Conservation (phyloP, 2,888 invertebrate species). For the Pogonocherus hispidulus region DNA sequence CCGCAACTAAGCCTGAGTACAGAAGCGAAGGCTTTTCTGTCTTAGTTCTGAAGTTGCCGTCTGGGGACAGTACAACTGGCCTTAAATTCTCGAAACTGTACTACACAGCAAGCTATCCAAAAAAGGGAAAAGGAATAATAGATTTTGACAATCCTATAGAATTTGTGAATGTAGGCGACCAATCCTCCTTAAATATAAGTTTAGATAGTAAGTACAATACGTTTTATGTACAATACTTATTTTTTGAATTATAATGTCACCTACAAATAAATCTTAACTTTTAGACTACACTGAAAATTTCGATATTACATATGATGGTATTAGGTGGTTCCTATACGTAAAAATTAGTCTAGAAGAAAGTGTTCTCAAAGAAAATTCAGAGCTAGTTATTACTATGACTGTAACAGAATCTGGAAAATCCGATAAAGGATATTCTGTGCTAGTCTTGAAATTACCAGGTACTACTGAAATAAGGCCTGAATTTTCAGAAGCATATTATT, state of each 20-base stretch:
- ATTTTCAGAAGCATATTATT: slow-evolving; percentile 35
- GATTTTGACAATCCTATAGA: slow-evolving; percentile 10
- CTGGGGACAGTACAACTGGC: not conserved
- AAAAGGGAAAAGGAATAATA: not conserved
- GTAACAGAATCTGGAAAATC: not conserved
- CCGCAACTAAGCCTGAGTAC: slow-evolving; percentile 14
- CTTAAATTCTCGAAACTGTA: slow-evolving; percentile 7
- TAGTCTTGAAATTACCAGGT: slow-evolving; percentile 9
- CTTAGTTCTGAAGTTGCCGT: slow-evolving; percentile 13
- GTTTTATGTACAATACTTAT: too few species aligned
- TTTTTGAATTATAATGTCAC: not conserved
- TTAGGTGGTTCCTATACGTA: slow-evolving; percentile 4
- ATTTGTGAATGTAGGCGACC: slow-evolving; percentile 2
- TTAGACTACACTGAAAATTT: slow-evolving; percentile 7
- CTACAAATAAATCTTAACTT: not conserved
- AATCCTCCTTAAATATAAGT: not conserved
- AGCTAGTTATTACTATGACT: slow-evolving; percentile 6
- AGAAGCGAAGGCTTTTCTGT: not conserved
- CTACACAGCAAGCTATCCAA: slow-evolving; percentile 13
- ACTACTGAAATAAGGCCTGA: not conserved
- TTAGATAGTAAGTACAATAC: slow-evolving; percentile 8
- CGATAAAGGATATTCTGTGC: not conserved
- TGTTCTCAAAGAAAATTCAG: not conserved
- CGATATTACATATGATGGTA: not conserved
- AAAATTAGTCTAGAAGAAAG: not conserved